A percentile compares a stretch with the other conserved stretches of the same genome.
Evolutionary conservation across 1,140 invertebrate genomes (phyloP).

Genomic region (Calephelis virginiensis): DNA sequence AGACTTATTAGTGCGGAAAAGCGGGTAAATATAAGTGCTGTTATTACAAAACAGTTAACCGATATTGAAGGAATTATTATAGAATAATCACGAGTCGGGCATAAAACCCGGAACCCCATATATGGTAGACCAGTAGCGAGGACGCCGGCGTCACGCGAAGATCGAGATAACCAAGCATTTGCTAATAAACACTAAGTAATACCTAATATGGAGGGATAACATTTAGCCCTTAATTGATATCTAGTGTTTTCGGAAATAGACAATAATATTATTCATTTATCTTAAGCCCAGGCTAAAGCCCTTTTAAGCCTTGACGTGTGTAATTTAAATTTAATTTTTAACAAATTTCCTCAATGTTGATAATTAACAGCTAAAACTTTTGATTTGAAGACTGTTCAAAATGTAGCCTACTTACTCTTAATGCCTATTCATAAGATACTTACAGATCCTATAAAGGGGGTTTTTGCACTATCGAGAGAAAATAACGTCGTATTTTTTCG

Average conservation of each 20-base stretch:
- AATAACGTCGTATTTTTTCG: too few species aligned
- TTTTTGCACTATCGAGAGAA: too few species aligned
- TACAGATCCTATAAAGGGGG: too few species aligned
- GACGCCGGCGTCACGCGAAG: slow-evolving; percentile 15
- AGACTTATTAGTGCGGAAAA: too few species aligned
- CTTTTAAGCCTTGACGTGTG: too few species aligned
- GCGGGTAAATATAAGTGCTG: not conserved
- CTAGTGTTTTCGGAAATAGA: not conserved
- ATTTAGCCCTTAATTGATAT: slow-evolving; percentile 13
- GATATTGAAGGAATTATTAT: slow-evolving; percentile 17
- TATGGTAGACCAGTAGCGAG: slow-evolving; percentile 7
- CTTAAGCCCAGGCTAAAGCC: too few species aligned
- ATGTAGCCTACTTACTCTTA: too few species aligned
- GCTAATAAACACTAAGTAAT: slow-evolving; percentile 17
- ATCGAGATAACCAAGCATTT: slow-evolving; percentile 13
- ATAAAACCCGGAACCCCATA: slow-evolving; percentile 17
- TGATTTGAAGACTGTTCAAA: too few species aligned
- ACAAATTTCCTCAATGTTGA: too few species aligned
- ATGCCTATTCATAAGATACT: too few species aligned
- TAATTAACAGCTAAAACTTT: too few species aligned
- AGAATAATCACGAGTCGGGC: slow-evolving; percentile 12
- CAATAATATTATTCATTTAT: not conserved
- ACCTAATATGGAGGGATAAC: slow-evolving; percentile 5
- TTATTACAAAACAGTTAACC: slow-evolving; percentile 2
- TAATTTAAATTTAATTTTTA: too few species aligned